A percentile compares a stretch with the other conserved stretches of the same genome.
Conservation (phyloP, 1,140 invertebrate genomes). For the Trinorchestia longiramus region DNA sequence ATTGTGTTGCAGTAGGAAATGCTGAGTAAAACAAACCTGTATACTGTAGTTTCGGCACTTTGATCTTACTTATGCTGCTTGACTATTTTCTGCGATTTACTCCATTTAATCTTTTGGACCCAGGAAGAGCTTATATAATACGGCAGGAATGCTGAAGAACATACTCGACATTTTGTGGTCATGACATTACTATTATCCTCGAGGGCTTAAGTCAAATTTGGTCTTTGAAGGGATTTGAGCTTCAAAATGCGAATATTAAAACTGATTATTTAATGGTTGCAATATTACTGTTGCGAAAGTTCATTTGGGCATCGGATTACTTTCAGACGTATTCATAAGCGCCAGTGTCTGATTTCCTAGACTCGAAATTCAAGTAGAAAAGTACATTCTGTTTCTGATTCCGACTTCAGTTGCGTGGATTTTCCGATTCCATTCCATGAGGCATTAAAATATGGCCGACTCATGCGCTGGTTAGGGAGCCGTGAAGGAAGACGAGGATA, state of each 20-base stretch:
- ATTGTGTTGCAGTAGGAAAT: not conserved
- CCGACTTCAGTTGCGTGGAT: not conserved
- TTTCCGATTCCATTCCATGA: not conserved
- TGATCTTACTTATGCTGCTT: too few relatives aligned
- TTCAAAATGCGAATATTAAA: not conserved
- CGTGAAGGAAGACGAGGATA: not conserved
- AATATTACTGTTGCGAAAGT: not conserved
- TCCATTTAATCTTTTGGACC: too few relatives aligned
- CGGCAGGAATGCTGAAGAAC: not conserved
- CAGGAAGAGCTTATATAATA: too few relatives aligned
- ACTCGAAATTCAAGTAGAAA: not conserved
- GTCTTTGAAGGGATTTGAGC: not conserved
- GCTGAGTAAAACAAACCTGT: not conserved
- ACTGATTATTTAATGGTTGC: not conserved
- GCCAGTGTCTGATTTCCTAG: not conserved
- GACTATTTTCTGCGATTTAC: too few relatives aligned
- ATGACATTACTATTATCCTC: not conserved
- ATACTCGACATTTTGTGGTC: not conserved
- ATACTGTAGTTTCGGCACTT: not conserved
- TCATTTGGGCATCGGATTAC: too few relatives aligned
- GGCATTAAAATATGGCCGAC: not conserved
- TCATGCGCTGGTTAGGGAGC: not conserved
- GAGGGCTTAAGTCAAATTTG: not conserved
- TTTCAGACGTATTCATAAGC: not conserved
- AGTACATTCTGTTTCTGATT: not conserved